Conservation (phyloP, 2,113 vertebrate genomes). For the Lepus americanus region DNA sequence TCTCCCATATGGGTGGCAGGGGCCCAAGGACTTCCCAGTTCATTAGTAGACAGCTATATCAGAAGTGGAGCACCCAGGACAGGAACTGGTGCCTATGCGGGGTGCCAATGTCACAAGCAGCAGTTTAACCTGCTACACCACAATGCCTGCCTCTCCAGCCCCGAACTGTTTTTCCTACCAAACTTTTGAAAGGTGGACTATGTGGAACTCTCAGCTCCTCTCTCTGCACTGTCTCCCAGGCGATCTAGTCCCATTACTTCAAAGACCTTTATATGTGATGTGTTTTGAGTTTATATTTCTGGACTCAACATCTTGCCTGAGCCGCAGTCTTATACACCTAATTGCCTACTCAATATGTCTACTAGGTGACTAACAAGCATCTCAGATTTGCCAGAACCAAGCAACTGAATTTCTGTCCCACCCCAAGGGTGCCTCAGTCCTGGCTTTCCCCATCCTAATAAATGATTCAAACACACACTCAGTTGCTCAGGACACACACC, state of each 20-base stretch:
- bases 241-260: neutral
- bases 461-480: neutral
- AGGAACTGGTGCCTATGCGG: no score
- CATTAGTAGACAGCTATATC: no score
- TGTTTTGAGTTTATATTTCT: slow-evolving; percentile 10
- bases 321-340: slow-evolving; percentile 6
- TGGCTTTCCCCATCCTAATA: neutral
- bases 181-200: neutral
- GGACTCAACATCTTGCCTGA: neutral
- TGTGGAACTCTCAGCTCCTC: neutral
- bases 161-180: no score
- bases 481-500: neutral
- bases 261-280: neutral
- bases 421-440: neutral
- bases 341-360: neutral
- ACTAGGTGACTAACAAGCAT: neutral
- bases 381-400: slow-evolving; percentile 42
- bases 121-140: no score
- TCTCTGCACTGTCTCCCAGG: neutral
- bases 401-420: neutral
- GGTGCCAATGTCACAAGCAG: no score
- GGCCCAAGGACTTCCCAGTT: no score
- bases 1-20: no score
- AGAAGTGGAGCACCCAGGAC: no score
- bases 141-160: no score